Base-by-base conservation (phyloP, 2,888 invertebrate species). In the Zelleria hepariella region DNA sequence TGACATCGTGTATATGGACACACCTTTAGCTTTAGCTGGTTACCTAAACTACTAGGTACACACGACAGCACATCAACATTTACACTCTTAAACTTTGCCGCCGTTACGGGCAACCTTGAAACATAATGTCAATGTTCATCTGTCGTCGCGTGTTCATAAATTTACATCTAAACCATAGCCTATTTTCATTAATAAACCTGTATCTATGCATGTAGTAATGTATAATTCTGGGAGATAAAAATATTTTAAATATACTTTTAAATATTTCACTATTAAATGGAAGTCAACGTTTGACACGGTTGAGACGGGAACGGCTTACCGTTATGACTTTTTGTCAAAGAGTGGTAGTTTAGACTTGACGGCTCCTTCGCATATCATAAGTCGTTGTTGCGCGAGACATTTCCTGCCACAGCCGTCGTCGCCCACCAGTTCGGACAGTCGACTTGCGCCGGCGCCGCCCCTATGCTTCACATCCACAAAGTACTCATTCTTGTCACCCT, bases 321-420 rank as follows among this genome's bases (percentile, higher is more conserved):
- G 81, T 73, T 84, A 87, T 66, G 85, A 75, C 67, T 80, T 79
- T 68, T 79, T 95, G 81, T 96, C 96, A 80, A 96, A 96, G 49
- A 96, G 91, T 65, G 94, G 94, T 74, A 96, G 90, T 81, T 96
- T 96, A 58, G 95, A 95, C 72, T 93, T 91, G 62, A 96, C 96
- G 58, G 96, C 96, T 65, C 96, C 96, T 74, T 96, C 96, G 80
- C 96, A 96, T 42, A 96, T 91, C 74, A 93, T 92, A 65, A 95
- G 90, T 54, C 95, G 85, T 69, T 92, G 93, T 65, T 91, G 91
- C 42, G 90, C 90, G 62, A 86, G 87, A 68, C 91, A 90, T 62
- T 91, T 87, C 59, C 74, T 61, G 32, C 69, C 70, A 61, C 68
- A 62, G 3, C 66, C 66, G 5, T 63, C 68, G 52, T 65, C 69